Percentiles rank a stretch among this genome's conserved stretches.
Evolutionary conservation across 2,888 invertebrate genomes (phyloP).

Genomic region (Candidula unifasciata): DNA sequence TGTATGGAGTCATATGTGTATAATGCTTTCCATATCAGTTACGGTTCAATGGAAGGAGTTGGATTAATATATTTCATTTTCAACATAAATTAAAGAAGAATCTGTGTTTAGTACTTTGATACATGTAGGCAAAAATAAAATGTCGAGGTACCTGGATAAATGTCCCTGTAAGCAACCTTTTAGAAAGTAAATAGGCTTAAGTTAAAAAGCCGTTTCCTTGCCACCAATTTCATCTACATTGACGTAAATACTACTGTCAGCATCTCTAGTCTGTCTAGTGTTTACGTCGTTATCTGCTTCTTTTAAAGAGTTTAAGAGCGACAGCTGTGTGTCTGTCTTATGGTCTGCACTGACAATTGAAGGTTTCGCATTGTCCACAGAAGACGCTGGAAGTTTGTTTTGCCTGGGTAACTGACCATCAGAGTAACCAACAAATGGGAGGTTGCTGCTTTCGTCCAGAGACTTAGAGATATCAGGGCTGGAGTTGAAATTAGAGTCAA

Average conservation of each 20-base stretch:
- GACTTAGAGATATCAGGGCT: constrained; percentile 22
- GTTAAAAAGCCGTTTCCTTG: constrained; percentile 45
- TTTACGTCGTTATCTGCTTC: constrained; percentile 47
- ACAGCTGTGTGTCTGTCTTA: not conserved
- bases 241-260: constrained; percentile 72
- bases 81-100: too few species aligned
- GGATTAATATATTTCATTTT: too few species aligned
- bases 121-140: too few species aligned
- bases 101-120: too few species aligned
- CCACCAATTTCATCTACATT: constrained; percentile 59
- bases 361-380: not conserved
- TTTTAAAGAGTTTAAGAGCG: not conserved
- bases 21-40: too few species aligned
- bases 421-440: not conserved
- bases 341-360: not conserved
- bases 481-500: constrained; percentile 23
- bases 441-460: not conserved
- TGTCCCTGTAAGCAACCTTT: too few species aligned
- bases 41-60: too few species aligned
- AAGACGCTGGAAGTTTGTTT: constrained; percentile 1
- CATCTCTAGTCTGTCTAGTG: constrained; percentile 54
- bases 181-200: too few species aligned
- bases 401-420: not conserved
- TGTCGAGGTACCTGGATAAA: too few species aligned
- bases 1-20: too few species aligned